A percentile compares a stretch with the other conserved stretches of the same genome.
Conservation (phyloP, 2,113 vertebrate species). For the Hyaena hyaena region DNA sequence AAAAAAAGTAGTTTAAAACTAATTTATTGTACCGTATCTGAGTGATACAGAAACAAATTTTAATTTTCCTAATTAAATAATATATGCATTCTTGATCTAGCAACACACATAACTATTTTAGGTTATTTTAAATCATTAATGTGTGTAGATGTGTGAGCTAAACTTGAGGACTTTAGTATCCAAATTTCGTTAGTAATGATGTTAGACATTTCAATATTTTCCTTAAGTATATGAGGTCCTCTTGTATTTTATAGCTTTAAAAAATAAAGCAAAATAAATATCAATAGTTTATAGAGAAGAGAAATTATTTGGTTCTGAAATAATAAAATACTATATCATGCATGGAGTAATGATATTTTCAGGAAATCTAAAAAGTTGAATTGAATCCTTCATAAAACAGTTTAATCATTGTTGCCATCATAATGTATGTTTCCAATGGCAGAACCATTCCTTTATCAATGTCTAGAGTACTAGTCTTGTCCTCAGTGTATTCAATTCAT, state of each 20-base stretch:
- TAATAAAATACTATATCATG: background rate
- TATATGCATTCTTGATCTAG: background rate
- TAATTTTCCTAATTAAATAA: constrained; percentile 4
- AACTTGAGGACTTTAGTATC: background rate
- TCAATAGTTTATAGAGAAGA: background rate
- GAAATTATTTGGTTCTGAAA: background rate
- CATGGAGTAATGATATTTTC: background rate
- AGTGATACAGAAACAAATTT: background rate
- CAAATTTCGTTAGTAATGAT: background rate
- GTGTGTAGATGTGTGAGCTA: background rate
- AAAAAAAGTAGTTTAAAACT: background rate
- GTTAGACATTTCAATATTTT: background rate
- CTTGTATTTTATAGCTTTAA: background rate
- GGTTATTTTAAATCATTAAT: background rate
- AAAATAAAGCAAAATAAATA: constrained; percentile 2
- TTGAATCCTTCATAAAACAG: background rate
- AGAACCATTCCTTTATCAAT: background rate
- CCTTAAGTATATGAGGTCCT: background rate
- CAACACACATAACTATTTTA: background rate
- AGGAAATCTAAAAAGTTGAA: background rate
- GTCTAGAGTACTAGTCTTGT: background rate
- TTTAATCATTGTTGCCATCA: background rate
- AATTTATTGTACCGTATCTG: background rate
- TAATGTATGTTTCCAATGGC: no score
- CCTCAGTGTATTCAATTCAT: background rate